Evolutionary conservation across 2,113 vertebrate species (phyloP), one percentile per base, ranked within the genome.

Genomic region (Anolis carolinensis): DNA sequence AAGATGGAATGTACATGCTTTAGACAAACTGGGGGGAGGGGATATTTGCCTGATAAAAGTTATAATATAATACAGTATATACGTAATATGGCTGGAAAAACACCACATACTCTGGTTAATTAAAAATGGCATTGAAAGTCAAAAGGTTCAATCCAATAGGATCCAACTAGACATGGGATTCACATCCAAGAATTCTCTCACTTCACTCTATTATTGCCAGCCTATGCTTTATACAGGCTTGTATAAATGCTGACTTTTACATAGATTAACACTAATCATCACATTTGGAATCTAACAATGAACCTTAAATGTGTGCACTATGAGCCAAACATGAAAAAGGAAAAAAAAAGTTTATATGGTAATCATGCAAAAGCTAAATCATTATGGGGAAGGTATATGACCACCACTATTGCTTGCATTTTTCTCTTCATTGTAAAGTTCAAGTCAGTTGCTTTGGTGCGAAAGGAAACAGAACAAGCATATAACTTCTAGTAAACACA

Each of bases 381-480:
- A 81, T 32, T 87, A 72, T 88, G 85, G 72, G 89, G 77, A 50
- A 86, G 79, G 73, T 0, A 13, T 63, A 44, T 0, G 16, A 89
- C 74, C 79, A 91, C 73, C 86, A 79, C 59, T 85, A 92, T 25
- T 55, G 4, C 0, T 77, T 16, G 73, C 2, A 39, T 73, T 79
- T 59, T 84, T 55, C 62, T 91, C 65, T 14, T 59, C 82, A 14
- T 79, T 75, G 21, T 48, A n/a, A 91, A 78, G 62, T 62, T 77
- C 74, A 81, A 89, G 84, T 83, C 52, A 34, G 68, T 92, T 91
- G 63, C n/a, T 86, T 75, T 77, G 83, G 48, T 50, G 84, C 39
- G 62, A 86, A 50, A 68, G 63, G n/a, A 85, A 86, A 86, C 52
- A 88, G 30, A 83, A 82, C 85, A 76, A 30, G 84, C 50, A 88